Base-by-base conservation (phyloP, 2,113 vertebrate genomes). In the Oryzias javanicus region DNA sequence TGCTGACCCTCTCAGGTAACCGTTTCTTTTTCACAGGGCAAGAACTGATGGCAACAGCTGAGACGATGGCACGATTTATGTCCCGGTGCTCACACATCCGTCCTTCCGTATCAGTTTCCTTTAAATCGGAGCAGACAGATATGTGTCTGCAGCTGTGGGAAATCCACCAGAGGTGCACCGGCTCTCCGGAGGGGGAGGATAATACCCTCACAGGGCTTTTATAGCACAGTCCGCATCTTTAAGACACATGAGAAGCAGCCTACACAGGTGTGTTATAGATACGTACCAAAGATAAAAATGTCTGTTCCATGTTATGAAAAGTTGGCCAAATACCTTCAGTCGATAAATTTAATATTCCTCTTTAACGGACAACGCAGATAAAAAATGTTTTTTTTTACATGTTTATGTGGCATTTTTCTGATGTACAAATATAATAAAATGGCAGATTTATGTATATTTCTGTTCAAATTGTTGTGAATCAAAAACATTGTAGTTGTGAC, bases 1-100 rank as follows among this genome's bases (percentile, higher is more conserved):
- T 50, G 58, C 44, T 67, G 72, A 82, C 86, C 65, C 74, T 65
- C 67, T 81, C 77, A 81, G 81, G 81, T 85, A 78, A 85, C 79
- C 70, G 57, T 79, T 85, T 78, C 48, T 73, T 84, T 88, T 82
- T 74, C 64, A 76, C 55, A 60, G 67, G 60, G 76, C 68, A 75
- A 66, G 76, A 86, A 84, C 50, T 72, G 76, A 75, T 74, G 62
- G 74, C 78, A 70, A 50, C 84, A 88, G 84, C 84, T 88, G 88
- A 72, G 61, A 66, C 74, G 86, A 80, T 76, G 70, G 74, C 25
- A 3, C 73, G 77, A 85, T 88, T 88, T 85, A 86, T 76, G 70
- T 59, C 65, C 67, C 61, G 81, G 70, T 71, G 80, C 64, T 52
- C 75, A 86, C 77, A 80, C 53, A 74, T 75, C 67, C 70, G 78